Base-by-base conservation (phyloP, 2,888 invertebrate genomes). In the Morpho helenor region DNA sequence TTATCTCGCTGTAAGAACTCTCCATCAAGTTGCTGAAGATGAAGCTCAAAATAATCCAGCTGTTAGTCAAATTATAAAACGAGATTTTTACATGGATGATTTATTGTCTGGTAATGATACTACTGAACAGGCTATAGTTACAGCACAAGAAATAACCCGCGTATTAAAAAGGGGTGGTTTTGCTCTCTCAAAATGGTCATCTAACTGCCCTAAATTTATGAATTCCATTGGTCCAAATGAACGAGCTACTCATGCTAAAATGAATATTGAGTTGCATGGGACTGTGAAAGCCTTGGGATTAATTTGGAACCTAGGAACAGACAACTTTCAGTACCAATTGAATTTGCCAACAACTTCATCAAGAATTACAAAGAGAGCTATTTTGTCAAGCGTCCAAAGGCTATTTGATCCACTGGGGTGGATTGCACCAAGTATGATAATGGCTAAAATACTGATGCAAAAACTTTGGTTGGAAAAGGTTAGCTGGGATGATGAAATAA, bases 381-480 rank as follows among this genome's bases (percentile, higher is more conserved):
- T 42, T 42, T 42, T 42, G 3, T 42, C 42, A 9, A 9, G 9
- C 9, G 9, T 42, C 42, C 45, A 45, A 10, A 45, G 8, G n/a
- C n/a, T 45, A 9, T 42, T 45, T 58, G 65, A 68, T 40, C 68
- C 69, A 8, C 51, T 72, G 8, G 70, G 70, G 7, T 69, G 69
- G 71, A 47, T 70, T 16, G 60, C 70, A 41, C 69, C 55, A 53
- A 45, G 59, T 63, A 49, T 70, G 57, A 47, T 71, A 6, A 57
- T 40, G 31, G 67, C 69, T 5, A 73, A 72, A 52, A 22, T 68
- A 8, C 10, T 71, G 8, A 59, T 69, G 8, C 70, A 71, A 59
- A 67, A 60, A 39, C 50, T 69, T 43, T 69, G 69, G 65, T 22
- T 67, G 7, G 54, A 61, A 52, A 49, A 51, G 41, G 31, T 60